These are phyloP conservation scores for Halictus ligatus DNA, from an alignment of 2,888 invertebrate genomes.

Conservation along the genomic window DNA sequence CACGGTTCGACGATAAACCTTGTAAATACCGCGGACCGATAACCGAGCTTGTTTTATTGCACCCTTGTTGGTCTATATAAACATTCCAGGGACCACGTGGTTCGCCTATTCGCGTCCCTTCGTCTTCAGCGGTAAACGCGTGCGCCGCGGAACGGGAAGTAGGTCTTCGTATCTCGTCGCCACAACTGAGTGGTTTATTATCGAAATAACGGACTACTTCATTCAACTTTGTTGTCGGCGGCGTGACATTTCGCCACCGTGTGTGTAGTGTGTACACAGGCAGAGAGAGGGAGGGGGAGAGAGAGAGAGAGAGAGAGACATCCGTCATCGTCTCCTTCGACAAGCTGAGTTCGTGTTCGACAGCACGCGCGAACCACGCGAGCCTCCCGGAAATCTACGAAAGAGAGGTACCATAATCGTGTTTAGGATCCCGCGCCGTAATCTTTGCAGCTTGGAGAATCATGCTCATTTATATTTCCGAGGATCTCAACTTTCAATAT, in stretches of 20 bases:
- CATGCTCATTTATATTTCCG: background rate
- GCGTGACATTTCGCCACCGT: conserved; percentile 19
- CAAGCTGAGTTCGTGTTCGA: background rate
- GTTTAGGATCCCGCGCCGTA: background rate
- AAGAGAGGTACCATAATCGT: background rate
- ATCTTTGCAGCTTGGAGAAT: background rate
- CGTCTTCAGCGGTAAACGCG: background rate
- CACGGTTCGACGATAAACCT: conserved; percentile 21
- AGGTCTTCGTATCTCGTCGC: conserved; percentile 51
- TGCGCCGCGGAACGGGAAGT: conserved; percentile 23
- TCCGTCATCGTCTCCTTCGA: background rate
- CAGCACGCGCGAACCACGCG: background rate
- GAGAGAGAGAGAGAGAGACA: background rate
- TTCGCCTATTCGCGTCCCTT: conserved; percentile 20
- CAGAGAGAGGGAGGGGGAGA: background rate
- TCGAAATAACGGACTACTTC: conserved; percentile 44
- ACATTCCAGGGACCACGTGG: conserved; percentile 42
- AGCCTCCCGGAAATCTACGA: background rate
- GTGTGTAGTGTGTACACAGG: background rate
- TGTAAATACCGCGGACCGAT: conserved; percentile 38
- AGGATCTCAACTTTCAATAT: too few species aligned
- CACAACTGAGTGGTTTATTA: conserved; percentile 26
- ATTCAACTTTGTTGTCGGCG: conserved; percentile 29
- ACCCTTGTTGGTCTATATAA: conserved; percentile 22
- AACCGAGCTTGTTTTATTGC: conserved; percentile 25